Base-by-base conservation (phyloP, 2,797 vertebrate genomes). In the Aphelocoma californica region DNA sequence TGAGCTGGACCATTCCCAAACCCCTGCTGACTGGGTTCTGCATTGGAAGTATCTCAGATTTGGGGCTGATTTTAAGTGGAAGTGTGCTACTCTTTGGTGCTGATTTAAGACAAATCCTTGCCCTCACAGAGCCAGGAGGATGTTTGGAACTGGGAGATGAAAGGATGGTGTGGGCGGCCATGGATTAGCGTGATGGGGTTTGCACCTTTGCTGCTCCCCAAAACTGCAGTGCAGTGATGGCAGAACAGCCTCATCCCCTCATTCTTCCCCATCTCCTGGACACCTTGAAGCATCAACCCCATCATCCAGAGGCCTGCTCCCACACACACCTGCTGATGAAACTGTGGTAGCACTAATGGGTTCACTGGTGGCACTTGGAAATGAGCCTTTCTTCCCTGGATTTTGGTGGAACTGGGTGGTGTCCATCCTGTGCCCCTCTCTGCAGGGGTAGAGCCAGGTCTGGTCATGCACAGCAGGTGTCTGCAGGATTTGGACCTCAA, bases 181-280 rank as follows among this genome's bases (percentile, higher is more conserved):
- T 61, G 48, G 64, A 7, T 51, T 38, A 4, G 31, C 54, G 44
- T 3, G 34, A 3, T 19, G 20, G 50, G 36, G 18, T 53, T 48
- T 29, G 28, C 6, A 2, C 28, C 20, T 18, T 80, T 56, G 58
- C 67, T 40, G 24, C 51, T 73, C 12, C 64, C 62, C 64, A 74
- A 0, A 83, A 40, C 1, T 12, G 3, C 0, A 4, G 10, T 17
- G n/a, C n/a, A 20, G 62, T 8, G 14, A 40, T 20, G 14, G 23
- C 36, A 48, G 14, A 40, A 18, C 28, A 66, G 10, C 38, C 28
- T 54, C 54, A 25, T 18, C 9, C 26, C 20, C 8, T 75, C 21
- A 1, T 86, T 28, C n/a, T 38, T 36, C 8, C 10, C 9, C 28
- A 21, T 53, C 51, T 62, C 56, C 44, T 64, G 78, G 4, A 14